Percentiles rank a stretch among this genome's conserved stretches.
These are phyloP conservation scores for Australoheros scitulus DNA, from an alignment of 2,113 vertebrate species.

Conservation along the genomic window DNA sequence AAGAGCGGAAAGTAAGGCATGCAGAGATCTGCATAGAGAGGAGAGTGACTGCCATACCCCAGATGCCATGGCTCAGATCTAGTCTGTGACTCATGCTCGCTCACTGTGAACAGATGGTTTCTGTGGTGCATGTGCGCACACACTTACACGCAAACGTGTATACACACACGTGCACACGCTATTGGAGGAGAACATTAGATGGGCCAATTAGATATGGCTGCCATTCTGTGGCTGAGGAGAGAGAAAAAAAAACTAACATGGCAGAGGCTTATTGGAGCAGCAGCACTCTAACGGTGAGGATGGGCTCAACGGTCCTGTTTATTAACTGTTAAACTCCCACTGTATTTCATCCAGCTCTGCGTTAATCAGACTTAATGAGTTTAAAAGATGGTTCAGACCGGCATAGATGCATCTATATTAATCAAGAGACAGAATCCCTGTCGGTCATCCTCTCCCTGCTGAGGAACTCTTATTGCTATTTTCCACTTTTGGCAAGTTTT, in stretches of 20 bases:
- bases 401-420: neutral
- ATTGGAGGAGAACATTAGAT: slow-evolving; percentile 56
- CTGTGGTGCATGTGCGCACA: slow-evolving; percentile 50
- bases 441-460: neutral
- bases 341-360: slow-evolving; percentile 33
- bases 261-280: slow-evolving; percentile 38
- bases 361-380: slow-evolving; percentile 42
- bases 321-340: slow-evolving; percentile 41
- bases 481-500: neutral
- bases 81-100: slow-evolving; percentile 71
- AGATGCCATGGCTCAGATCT: slow-evolving; percentile 72
- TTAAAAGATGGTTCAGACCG: slow-evolving; percentile 20
- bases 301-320: slow-evolving; percentile 29
- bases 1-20: slow-evolving; percentile 19
- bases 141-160: slow-evolving; percentile 3
- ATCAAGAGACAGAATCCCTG: neutral
- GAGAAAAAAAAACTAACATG: slow-evolving; percentile 52
- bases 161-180: slow-evolving; percentile 22
- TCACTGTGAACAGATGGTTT: slow-evolving; percentile 77
- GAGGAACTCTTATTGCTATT: neutral
- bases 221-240: slow-evolving; percentile 51
- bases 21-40: slow-evolving; percentile 32
- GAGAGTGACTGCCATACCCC: slow-evolving; percentile 58
- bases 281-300: slow-evolving; percentile 33
- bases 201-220: slow-evolving; percentile 70